These are phyloP conservation scores for Cettia cetti DNA, from an alignment of 2,113 vertebrate species.

Conservation along the genomic window DNA sequence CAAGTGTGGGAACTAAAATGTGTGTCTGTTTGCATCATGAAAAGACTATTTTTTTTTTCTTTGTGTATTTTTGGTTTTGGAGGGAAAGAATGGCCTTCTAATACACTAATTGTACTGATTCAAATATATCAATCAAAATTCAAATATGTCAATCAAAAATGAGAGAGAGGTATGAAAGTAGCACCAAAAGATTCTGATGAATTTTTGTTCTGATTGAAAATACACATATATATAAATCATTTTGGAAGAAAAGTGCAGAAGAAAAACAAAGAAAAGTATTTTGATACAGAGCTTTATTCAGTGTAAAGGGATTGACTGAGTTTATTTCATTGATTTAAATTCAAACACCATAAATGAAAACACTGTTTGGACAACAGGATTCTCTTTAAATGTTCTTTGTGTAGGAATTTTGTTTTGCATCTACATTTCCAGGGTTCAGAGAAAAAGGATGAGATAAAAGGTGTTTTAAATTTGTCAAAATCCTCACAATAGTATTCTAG, in stretches of 20 bases:
- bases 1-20: neutral
- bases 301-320: neutral
- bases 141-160: neutral
- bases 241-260: neutral
- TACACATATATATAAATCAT: neutral
- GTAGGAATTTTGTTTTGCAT: neutral
- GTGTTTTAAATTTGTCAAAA: neutral
- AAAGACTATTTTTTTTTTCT: neutral
- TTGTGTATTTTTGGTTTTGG: neutral
- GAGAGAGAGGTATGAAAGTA: neutral
- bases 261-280: neutral
- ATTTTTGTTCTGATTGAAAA: neutral
- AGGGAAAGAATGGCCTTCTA: neutral
- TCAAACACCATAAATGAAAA: neutral
- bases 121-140: neutral
- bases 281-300: neutral
- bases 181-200: neutral
- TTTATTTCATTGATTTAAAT: neutral
- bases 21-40: neutral
- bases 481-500: neutral
- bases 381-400: neutral
- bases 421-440: neutral
- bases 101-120: neutral
- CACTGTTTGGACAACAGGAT: neutral
- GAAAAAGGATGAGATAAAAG: neutral